Conservation (phyloP, 2,113 vertebrate species). For the Platycercus adscitus region DNA sequence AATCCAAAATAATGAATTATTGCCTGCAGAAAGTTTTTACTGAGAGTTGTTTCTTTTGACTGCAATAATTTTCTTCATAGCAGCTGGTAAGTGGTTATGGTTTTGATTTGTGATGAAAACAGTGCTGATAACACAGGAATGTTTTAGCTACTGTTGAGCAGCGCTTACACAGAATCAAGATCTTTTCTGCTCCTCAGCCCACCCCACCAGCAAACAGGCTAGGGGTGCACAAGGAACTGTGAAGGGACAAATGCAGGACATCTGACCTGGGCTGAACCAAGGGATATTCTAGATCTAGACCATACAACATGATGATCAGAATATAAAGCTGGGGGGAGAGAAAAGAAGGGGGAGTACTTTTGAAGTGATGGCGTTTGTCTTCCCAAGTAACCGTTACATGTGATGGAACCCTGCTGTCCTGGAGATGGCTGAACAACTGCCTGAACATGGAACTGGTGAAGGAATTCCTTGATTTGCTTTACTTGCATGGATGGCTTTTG, state of each 20-base stretch:
- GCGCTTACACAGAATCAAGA: not conserved
- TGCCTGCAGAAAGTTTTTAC: not conserved
- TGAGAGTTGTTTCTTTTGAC: not conserved
- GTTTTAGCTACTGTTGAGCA: not conserved
- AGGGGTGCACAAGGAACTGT: accelerated
- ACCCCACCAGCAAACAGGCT: accelerated
- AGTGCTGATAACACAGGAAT: not conserved
- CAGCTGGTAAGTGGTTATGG: too few species aligned
- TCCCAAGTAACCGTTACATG: accelerated
- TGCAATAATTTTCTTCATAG: too few species aligned
- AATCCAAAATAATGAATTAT: not conserved
- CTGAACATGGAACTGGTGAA: accelerated
- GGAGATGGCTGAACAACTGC: not conserved
- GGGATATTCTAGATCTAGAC: too few species aligned
- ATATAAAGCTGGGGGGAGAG: not conserved
- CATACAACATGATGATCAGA: accelerated
- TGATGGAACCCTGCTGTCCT: not conserved
- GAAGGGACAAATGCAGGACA: not conserved
- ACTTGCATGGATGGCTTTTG: accelerated
- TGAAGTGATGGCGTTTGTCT: not conserved
- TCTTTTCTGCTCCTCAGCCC: not conserved
- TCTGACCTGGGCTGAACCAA: not conserved
- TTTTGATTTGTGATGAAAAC: not conserved
- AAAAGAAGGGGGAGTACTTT: accelerated
- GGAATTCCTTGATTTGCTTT: not conserved